A percentile compares a stretch with the other conserved stretches of the same genome.
Conservation (phyloP, 2,113 vertebrate genomes). For the Myxocyprinus asiaticus region DNA sequence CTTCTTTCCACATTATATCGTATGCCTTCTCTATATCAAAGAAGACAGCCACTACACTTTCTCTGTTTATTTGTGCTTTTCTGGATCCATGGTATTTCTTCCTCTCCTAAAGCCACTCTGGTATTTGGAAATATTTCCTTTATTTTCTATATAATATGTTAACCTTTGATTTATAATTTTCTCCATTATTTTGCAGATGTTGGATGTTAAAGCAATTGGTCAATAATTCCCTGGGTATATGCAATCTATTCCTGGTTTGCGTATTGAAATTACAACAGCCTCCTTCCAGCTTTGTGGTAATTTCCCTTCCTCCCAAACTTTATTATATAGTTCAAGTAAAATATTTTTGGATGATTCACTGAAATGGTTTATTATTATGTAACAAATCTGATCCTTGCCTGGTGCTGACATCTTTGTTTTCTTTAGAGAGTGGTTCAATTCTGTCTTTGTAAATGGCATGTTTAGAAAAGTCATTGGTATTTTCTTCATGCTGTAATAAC, state of each 20-base stretch:
- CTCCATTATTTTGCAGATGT: no score
- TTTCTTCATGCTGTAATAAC: background rate
- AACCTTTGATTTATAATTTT: no score
- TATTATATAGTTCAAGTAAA: background rate
- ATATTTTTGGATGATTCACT: background rate
- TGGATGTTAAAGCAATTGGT: no score
- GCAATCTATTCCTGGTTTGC: slow-evolving; percentile 16
- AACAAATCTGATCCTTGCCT: slow-evolving; percentile 13
- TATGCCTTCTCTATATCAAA: no score
- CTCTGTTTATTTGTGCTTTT: no score
- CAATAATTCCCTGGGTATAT: background rate
- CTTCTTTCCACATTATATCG: no score
- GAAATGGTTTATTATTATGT: slow-evolving; percentile 10
- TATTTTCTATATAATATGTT: no score
- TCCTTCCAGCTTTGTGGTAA: slow-evolving; percentile 14
- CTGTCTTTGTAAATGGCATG: background rate
- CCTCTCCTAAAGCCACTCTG: no score
- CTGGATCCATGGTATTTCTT: no score
- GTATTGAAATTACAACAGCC: slow-evolving; percentile 6
- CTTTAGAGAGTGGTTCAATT: background rate
- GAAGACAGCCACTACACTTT: no score
- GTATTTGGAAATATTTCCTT: no score
- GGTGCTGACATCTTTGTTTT: background rate
- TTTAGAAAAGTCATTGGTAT: background rate
- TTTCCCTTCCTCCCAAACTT: slow-evolving; percentile 24